Conservation (phyloP, 2,888 invertebrate species). For the Gryllus longicercus region DNA sequence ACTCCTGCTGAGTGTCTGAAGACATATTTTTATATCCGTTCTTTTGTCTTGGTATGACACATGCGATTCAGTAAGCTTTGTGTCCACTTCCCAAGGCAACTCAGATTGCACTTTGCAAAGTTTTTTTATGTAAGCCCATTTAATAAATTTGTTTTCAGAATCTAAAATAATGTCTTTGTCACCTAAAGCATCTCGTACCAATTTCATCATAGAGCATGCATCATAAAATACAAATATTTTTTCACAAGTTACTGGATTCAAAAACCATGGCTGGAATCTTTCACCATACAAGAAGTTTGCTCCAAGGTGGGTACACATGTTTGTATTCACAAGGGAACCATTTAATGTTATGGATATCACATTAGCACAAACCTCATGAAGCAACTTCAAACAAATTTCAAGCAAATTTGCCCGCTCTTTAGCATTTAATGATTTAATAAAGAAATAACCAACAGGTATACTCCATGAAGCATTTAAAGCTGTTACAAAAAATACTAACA, state of each 20-base stretch:
- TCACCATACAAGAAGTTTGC: not conserved
- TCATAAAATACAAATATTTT: not conserved
- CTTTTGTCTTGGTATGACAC: not conserved
- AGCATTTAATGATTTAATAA: conserved; percentile 5
- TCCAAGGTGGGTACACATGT: not conserved
- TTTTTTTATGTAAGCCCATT: not conserved
- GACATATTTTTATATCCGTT: not conserved
- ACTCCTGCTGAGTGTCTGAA: not conserved
- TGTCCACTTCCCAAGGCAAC: not conserved
- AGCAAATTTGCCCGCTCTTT: not conserved
- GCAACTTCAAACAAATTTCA: not conserved
- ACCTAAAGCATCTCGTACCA: not conserved
- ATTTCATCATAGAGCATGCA: not conserved
- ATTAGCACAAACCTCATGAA: conserved; percentile 7
- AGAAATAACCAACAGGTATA: not conserved
- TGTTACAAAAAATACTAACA: not conserved
- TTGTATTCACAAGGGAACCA: not conserved
- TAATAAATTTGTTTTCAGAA: not conserved
- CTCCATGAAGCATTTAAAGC: not conserved
- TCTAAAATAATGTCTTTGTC: not conserved
- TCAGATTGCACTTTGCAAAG: not conserved
- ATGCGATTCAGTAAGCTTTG: not conserved
- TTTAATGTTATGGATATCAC: not conserved
- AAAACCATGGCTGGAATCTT: not conserved
- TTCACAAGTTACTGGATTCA: not conserved